These are phyloP conservation scores for Alloplasta piceator DNA, from an alignment of 2,888 invertebrate genomes.

Conservation along the genomic window DNA sequence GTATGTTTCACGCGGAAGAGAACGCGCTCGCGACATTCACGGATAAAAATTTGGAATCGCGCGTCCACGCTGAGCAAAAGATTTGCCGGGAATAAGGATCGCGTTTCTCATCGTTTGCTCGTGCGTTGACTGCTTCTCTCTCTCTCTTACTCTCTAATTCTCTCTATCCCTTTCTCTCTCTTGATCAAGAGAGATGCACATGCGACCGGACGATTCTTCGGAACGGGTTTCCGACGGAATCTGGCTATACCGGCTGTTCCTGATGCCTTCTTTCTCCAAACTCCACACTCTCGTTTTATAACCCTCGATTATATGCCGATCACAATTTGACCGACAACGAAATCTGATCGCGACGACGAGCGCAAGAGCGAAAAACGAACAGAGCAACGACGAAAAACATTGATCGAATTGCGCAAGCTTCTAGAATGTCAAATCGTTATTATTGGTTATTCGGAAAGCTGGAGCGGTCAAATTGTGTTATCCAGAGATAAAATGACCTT, in stretches of 20 bases:
- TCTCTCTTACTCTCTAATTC: constrained; percentile 13
- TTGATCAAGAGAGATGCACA: constrained; percentile 52
- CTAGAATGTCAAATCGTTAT: too few relatives aligned
- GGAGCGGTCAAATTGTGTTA: too few relatives aligned
- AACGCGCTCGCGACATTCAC: not conserved
- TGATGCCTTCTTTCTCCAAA: constrained; percentile 34
- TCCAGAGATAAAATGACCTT: too few relatives aligned
- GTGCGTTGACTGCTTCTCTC: constrained; percentile 15
- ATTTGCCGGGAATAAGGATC: constrained; percentile 63
- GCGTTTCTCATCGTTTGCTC: constrained; percentile 52
- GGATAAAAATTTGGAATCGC: constrained; percentile 55
- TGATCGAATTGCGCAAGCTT: too few relatives aligned
- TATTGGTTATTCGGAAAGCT: too few relatives aligned
- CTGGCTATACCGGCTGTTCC: constrained; percentile 62
- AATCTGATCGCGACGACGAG: constrained; percentile 23
- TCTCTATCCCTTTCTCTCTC: constrained; percentile 23
- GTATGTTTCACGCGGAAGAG: constrained; percentile 20
- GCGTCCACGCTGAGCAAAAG: constrained; percentile 60
- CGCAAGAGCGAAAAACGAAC: not conserved
- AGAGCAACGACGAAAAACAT: too few relatives aligned
- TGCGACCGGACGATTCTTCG: constrained; percentile 53
- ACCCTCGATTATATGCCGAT: constrained; percentile 58
- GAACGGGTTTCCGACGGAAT: constrained; percentile 66
- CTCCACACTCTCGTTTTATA: constrained; percentile 17
- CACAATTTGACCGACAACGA: constrained; percentile 29